A percentile compares a stretch with the other conserved stretches of the same genome.
These are phyloP conservation scores for Pelobates cultripes DNA, from an alignment of 2,797 vertebrate species.

Conservation along the genomic window DNA sequence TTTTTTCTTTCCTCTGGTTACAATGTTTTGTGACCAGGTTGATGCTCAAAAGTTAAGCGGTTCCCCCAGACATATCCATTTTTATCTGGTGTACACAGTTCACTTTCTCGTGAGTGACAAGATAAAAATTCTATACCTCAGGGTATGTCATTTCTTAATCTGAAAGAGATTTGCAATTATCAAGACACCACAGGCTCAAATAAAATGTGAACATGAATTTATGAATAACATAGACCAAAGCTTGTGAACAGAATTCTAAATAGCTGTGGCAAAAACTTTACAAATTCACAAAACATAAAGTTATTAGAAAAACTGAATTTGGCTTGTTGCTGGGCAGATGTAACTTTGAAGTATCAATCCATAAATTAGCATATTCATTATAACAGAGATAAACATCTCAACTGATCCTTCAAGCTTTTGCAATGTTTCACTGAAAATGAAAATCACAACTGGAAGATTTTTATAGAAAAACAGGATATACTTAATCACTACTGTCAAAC, in stretches of 20 bases:
- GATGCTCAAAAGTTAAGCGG: neutral
- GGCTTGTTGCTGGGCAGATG: too few species aligned
- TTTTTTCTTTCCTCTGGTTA: neutral
- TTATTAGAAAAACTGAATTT: neutral
- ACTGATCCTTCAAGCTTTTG: too few species aligned
- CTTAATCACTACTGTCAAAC: neutral
- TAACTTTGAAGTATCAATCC: too few species aligned
- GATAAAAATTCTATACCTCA: constrained; percentile 35
- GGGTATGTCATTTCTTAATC: constrained; percentile 28
- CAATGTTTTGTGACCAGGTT: neutral
- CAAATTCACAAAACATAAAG: constrained; percentile 1
- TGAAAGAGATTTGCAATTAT: constrained; percentile 15
- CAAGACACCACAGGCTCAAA: constrained; percentile 42
- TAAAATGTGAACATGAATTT: constrained; percentile 20
- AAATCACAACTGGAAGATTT: too few species aligned
- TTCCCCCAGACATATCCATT: neutral
- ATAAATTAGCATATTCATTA: too few species aligned
- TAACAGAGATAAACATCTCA: too few species aligned
- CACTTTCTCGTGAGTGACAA: constrained; percentile 24
- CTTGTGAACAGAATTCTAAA: constrained; percentile 23
- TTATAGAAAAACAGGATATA: neutral
- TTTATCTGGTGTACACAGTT: constrained; percentile 20
- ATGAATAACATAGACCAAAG: constrained; percentile 19
- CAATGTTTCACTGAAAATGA: too few species aligned
- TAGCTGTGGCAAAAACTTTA: neutral